These are phyloP conservation scores for Habroteleia sp. DNA, from an alignment of 2,888 invertebrate genomes.

Conservation along the genomic window DNA sequence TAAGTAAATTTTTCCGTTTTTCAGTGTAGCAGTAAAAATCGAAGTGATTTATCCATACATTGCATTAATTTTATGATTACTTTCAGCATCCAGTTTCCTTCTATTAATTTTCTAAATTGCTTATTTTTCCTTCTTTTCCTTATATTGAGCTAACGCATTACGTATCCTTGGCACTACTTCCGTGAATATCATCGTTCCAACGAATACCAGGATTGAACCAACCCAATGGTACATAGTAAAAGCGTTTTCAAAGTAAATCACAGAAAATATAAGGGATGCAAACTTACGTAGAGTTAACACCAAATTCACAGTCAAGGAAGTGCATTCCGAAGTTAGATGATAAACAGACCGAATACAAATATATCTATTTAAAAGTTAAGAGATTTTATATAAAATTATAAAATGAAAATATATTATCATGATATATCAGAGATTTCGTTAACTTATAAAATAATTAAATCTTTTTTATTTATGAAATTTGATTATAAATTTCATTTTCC, in stretches of 20 bases:
- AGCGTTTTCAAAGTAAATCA: slow-evolving; percentile 95
- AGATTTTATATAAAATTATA: slow-evolving; percentile 30
- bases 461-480: too few species aligned
- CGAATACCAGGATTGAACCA: slow-evolving; percentile 94
- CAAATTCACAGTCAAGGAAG: slow-evolving; percentile 96
- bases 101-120: neutral
- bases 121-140: slow-evolving; percentile 14
- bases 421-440: too few species aligned
- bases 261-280: slow-evolving; percentile 96
- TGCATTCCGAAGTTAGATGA: slow-evolving; percentile 94
- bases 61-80: too few species aligned
- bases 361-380: slow-evolving; percentile 82
- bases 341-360: slow-evolving; percentile 98
- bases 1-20: too few species aligned
- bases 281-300: slow-evolving; percentile 98
- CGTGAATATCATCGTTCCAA: slow-evolving; percentile 95
- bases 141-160: slow-evolving; percentile 56
- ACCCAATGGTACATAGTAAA: slow-evolving; percentile 96
- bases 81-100: too few species aligned
- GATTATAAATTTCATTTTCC: too few species aligned
- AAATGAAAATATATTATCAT: neutral
- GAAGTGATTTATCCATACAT: too few species aligned
- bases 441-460: too few species aligned
- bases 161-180: slow-evolving; percentile 85
- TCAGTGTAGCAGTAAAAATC: too few species aligned